Evolutionary conservation across 2,888 invertebrate genomes (phyloP).

Genomic region (Nasonia oneida): DNA sequence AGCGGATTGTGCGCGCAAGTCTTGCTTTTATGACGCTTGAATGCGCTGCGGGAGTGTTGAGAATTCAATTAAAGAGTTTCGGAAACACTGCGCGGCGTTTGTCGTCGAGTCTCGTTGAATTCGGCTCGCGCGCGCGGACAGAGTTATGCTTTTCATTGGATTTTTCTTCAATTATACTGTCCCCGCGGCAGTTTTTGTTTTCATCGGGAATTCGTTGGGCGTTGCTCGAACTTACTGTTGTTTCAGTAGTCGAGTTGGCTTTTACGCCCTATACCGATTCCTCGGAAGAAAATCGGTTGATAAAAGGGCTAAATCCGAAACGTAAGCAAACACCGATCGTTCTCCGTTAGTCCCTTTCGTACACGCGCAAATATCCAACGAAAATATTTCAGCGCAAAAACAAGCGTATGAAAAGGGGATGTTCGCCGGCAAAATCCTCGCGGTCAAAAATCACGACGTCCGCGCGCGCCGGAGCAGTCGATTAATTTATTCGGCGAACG

Average conservation of each 20-base stretch:
- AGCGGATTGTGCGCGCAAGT: not conserved
- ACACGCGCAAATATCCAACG: no score
- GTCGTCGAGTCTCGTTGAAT: not conserved
- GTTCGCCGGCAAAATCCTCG: no score
- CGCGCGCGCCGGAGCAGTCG: not conserved
- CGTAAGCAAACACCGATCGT: no score
- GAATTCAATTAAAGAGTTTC: not conserved
- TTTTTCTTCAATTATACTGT: not conserved
- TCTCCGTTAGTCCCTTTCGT: no score
- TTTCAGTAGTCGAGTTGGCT: no score
- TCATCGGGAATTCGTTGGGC: no score
- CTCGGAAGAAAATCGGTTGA: no score
- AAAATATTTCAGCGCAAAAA: no score
- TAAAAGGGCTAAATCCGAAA: no score
- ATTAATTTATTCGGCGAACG: constrained; percentile 47
- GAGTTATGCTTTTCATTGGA: not conserved
- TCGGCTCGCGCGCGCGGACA: not conserved
- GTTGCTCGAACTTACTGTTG: no score
- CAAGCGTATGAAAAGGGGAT: no score
- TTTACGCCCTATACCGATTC: no score
- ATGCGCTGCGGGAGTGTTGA: not conserved
- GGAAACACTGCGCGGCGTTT: not conserved
- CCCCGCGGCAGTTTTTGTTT: not conserved
- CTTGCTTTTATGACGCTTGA: not conserved
- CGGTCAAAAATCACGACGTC: not conserved